These are phyloP conservation scores for Rynchops niger DNA, from an alignment of 2,113 vertebrate species.

Conservation along the genomic window DNA sequence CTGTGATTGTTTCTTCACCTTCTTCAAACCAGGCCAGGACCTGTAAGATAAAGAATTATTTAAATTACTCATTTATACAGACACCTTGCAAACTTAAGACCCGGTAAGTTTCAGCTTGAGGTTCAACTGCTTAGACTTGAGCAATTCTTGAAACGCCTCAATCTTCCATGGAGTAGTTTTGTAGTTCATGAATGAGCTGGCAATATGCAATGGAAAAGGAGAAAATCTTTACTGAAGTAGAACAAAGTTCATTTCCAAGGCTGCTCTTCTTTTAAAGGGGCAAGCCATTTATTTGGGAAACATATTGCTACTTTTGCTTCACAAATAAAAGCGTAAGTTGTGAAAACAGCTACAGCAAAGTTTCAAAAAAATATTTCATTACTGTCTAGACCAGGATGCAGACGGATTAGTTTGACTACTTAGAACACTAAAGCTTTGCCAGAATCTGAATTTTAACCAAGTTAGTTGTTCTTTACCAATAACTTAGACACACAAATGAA, in stretches of 20 bases:
- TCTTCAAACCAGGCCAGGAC: constrained; percentile 99
- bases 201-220: constrained; percentile 14
- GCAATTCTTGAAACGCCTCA: neutral
- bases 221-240: constrained; percentile 12
- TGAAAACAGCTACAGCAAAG: neutral
- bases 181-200: constrained; percentile 14
- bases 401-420: neutral
- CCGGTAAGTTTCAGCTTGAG: neutral
- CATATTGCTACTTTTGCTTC: neutral
- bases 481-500: neutral
- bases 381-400: neutral
- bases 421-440: neutral
- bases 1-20: constrained; percentile 98
- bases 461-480: neutral
- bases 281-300: constrained; percentile 1
- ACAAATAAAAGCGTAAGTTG: constrained; percentile 22
- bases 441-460: neutral
- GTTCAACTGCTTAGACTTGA: neutral
- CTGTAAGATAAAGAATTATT: constrained; percentile 74
- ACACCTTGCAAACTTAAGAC: neutral
- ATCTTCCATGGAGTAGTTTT: neutral
- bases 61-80: neutral
- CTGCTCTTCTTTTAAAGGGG: neutral
- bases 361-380: neutral
- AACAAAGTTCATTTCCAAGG: constrained; percentile 20